A percentile compares a stretch with the other conserved stretches of the same genome.
These are phyloP conservation scores for Maniola hyperantus DNA, from an alignment of 2,888 invertebrate species.

Conservation along the genomic window DNA sequence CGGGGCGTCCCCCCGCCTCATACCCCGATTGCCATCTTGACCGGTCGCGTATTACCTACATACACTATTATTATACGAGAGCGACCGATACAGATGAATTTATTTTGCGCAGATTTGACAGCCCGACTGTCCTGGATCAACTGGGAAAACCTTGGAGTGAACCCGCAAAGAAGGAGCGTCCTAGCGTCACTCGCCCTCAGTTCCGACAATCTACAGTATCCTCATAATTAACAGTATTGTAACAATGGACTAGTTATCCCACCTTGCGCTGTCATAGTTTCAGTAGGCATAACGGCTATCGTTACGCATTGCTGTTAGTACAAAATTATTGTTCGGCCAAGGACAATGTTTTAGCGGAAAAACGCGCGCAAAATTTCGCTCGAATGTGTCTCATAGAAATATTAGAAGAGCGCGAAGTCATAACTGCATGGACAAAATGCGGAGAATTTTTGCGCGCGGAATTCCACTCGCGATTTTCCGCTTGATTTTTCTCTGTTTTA, in stretches of 20 bases:
- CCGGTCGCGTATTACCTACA: too few species aligned
- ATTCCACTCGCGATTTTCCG: too few species aligned
- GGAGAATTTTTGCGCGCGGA: too few species aligned
- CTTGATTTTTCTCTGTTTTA: too few species aligned
- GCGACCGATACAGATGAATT: not conserved
- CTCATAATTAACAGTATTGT: slow-evolving; percentile 53
- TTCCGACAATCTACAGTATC: slow-evolving; percentile 84
- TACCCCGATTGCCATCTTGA: too few species aligned
- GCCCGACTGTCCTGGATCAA: slow-evolving; percentile 99
- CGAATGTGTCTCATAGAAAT: too few species aligned
- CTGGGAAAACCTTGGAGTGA: slow-evolving; percentile 98
- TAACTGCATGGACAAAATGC: too few species aligned
- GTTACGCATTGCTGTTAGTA: slow-evolving; percentile 6
- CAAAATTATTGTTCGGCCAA: slow-evolving; percentile 6
- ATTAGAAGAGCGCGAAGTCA: too few species aligned
- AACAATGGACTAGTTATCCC: not conserved
- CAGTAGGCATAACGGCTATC: not conserved
- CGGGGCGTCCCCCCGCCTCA: too few species aligned
- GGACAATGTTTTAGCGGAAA: too few species aligned
- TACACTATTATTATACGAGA: too few species aligned
- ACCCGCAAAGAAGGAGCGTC: slow-evolving; percentile 92
- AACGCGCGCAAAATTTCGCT: too few species aligned
- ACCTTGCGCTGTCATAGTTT: not conserved
- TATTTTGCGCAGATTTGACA: slow-evolving; percentile 89
- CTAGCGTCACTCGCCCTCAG: slow-evolving; percentile 91